Evolutionary conservation across 2,113 vertebrate genomes (phyloP).

Genomic region (Ceyx cyanopectus): DNA sequence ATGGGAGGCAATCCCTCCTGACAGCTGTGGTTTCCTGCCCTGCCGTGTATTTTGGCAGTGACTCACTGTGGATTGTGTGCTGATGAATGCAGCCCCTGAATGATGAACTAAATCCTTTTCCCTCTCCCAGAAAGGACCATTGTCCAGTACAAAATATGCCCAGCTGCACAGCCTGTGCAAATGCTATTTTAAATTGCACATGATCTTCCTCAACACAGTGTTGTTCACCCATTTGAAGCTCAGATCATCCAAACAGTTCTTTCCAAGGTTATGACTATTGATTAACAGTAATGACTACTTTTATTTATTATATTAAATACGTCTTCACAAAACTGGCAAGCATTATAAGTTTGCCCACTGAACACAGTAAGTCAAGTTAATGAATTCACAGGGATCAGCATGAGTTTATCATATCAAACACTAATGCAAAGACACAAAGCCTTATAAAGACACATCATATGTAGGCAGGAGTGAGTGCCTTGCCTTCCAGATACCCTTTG

Average conservation of each 20-base stretch:
- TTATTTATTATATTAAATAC: background rate
- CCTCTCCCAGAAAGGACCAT: slow-evolving; percentile 40
- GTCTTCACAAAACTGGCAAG: background rate
- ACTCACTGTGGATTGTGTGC: slow-evolving; percentile 39
- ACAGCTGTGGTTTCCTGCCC: slow-evolving; percentile 55
- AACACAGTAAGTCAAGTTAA: background rate
- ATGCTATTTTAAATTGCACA: background rate
- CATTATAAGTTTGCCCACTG: background rate
- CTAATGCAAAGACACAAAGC: background rate
- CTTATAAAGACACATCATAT: background rate
- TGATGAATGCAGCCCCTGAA: slow-evolving; percentile 33
- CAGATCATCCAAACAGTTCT: background rate
- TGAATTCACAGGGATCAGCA: background rate
- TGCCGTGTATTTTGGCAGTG: background rate
- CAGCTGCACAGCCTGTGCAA: slow-evolving; percentile 6
- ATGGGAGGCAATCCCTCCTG: background rate
- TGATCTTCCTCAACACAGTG: background rate
- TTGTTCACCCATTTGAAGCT: background rate
- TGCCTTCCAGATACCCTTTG: background rate
- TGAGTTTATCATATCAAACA: background rate
- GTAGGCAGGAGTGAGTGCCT: background rate
- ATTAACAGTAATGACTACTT: background rate
- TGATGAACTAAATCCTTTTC: background rate
- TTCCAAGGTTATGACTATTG: background rate
- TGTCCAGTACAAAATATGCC: slow-evolving; percentile 17